Percentiles rank a stretch among this genome's conserved stretches.
Conservation (phyloP, 2,797 vertebrate species). For the Astyanax mexicanus region DNA sequence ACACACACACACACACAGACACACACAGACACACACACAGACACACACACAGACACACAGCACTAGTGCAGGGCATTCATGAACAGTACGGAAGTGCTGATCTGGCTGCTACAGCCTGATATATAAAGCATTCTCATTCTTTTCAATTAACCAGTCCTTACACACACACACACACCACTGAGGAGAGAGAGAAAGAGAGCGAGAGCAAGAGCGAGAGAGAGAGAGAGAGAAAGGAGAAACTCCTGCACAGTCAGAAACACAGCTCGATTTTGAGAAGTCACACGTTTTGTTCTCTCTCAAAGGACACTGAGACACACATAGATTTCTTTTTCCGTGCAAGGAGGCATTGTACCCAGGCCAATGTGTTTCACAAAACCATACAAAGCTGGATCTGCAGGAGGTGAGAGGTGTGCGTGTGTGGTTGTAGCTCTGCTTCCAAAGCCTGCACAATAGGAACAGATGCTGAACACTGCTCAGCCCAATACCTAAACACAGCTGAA, state of each 20-base stretch:
- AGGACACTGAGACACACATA: not conserved
- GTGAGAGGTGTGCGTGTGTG: not conserved
- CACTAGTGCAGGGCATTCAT: constrained; percentile 39
- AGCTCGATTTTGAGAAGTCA: not conserved
- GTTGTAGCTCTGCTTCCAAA: not conserved
- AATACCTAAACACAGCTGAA: constrained; percentile 13
- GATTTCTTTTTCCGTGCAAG: not conserved
- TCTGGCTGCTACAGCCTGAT: constrained; percentile 20
- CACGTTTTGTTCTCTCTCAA: not conserved
- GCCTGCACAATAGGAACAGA: constrained; percentile 9
- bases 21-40: constrained; percentile 35
- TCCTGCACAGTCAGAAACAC: not conserved
- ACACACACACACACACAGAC: constrained; percentile 8
- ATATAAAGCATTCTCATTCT: constrained; percentile 22
- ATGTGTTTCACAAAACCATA: constrained; percentile 8
- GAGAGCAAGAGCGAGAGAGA: too few species aligned
- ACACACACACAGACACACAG: constrained; percentile 30
- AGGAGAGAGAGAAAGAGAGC: too few species aligned
- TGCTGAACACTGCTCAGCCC: constrained; percentile 10
- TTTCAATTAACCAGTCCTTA: constrained; percentile 31
- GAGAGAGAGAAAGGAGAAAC: too few species aligned
- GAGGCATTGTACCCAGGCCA: constrained; percentile 3
- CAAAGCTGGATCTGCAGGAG: constrained; percentile 11
- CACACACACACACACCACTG: not conserved
- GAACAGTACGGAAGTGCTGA: constrained; percentile 46